Base-by-base conservation (phyloP, 1,140 invertebrate species). In the Drosophila bifasciata region DNA sequence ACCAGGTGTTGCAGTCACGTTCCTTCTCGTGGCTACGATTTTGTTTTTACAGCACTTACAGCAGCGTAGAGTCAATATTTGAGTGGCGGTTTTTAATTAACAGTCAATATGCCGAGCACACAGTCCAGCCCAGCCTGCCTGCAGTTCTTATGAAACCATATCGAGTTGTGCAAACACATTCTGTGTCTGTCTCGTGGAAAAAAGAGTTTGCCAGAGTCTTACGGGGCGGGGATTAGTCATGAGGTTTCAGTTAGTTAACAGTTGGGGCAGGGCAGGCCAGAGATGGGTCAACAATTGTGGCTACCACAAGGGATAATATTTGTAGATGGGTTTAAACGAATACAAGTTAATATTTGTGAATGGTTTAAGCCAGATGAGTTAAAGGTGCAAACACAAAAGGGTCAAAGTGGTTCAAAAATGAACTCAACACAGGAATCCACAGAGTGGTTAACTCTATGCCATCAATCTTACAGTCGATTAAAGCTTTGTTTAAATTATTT, bases 61-160 rank as follows among this genome's bases (percentile, higher is more conserved):
- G 15, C 59, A 40, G 32, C 56, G 23, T 19, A 61, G n/a, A 16
- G 60, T 71, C 28, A 84, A 83, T 79, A 83, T 79, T 78, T 74
- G 70, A 41, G 32, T 41, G 61, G 32, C 16, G 39, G 48, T 76
- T 39, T 68, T 67, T 68, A 76, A 84, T 84, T 79, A 79, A 79
- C 52, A 84, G 70, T 84, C 75, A 83, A 83, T 84, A 74, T 56
- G 49, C 45, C 41, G 25, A 39, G 21, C 56, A 41, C 49, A 61
- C 13, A 11, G 16, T 4, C 40, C 25, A 2, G 25, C 13, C 13
- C 21, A 25, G 63, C 13, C 25, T 51, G 11, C 13, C 13, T n/a
- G 45, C 23, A 25, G 45, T 52, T 53, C 73, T 69, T 83, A 76
- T 59, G 67, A 61, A 67, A 63, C 66, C 57, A 62, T 71, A 66